Base-by-base conservation (phyloP, 2,113 vertebrate genomes). In the Lipophrys pholis region DNA sequence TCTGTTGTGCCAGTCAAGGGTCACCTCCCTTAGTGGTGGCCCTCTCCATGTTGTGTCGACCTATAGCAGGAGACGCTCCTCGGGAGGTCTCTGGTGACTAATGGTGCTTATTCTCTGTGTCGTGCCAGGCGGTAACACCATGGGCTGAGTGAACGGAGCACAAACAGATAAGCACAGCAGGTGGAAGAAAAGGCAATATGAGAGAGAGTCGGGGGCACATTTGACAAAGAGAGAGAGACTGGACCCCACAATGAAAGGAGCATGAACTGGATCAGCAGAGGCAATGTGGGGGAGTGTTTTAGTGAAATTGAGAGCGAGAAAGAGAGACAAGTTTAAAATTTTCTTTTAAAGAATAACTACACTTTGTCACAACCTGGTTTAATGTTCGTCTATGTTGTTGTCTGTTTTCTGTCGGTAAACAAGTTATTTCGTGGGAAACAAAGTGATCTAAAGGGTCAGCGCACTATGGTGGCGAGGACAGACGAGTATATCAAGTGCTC, bases 91-190 rank as follows among this genome's bases (percentile, higher is more conserved):
- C 74, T 16, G 51, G 70, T 81, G 87, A 86, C 86, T 81, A 86
- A 89, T 68, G 55, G 73, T 79, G 67, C 74, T 83, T 62, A 84
- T 89, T 85, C 69, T 75, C 51, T 72, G 68, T 76, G 86, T 75
- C 35, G 61, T 78, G 69, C 84, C 56, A 68, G 67, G 72, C 55
- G 0, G 73, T 42, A 69, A 50, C 84, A 83, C 81, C 71, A 72
- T 69, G 50, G 76, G 73, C 81, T 65, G 82, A 83, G 76, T 73
- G 69, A 78, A 67, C 59, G 58, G 74, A 82, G 60, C 48, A 59
- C 75, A 80, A 80, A 86, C 69, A 75, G 84, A 84, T 67, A 71
- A 86, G 85, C 78, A 73, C 84, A 82, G 83, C 76, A 84, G 85
- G 86, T 73, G 69, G 71, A 74, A 41, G 59, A 70, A 69, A 70